Evolutionary conservation across 2,113 vertebrate genomes (phyloP).

Genomic region (Amphiprion percula): DNA sequence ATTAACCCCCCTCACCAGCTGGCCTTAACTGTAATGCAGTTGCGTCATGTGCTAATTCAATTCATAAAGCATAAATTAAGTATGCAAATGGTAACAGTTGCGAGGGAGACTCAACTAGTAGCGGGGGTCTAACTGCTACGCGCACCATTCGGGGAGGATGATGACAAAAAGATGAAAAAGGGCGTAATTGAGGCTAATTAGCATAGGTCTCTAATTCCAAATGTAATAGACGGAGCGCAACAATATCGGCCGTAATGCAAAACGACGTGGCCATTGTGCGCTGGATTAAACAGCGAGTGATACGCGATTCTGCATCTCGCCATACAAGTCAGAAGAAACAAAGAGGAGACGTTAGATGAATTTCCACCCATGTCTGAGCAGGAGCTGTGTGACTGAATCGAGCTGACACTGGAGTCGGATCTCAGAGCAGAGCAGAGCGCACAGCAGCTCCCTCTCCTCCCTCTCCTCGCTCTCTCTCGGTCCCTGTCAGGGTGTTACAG

Average conservation of each 20-base stretch:
- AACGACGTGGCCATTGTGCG: slow-evolving; percentile 75
- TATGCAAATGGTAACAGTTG: slow-evolving; percentile 64
- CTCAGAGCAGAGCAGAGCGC: slow-evolving; percentile 29
- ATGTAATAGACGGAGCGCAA: slow-evolving; percentile 61
- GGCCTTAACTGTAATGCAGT: slow-evolving; percentile 56
- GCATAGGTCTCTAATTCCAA: slow-evolving; percentile 68
- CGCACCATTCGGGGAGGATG: slow-evolving; percentile 52
- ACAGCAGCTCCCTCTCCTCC: slow-evolving; percentile 17
- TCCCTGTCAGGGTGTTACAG: slow-evolving; percentile 58
- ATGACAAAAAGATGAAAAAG: slow-evolving; percentile 71
- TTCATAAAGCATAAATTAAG: slow-evolving; percentile 72
- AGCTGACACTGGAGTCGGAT: slow-evolving; percentile 73
- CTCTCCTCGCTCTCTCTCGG: neutral
- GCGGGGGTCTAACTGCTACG: slow-evolving; percentile 52
- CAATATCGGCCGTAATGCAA: slow-evolving; percentile 69
- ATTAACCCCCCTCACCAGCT: slow-evolving; percentile 70
- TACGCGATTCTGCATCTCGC: slow-evolving; percentile 70
- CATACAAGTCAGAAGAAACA: slow-evolving; percentile 78
- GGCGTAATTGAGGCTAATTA: slow-evolving; percentile 73
- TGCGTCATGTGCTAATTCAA: slow-evolving; percentile 74
- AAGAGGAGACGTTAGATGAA: slow-evolving; percentile 74
- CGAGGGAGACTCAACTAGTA: slow-evolving; percentile 12
- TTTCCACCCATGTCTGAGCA: slow-evolving; percentile 78
- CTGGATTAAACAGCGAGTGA: slow-evolving; percentile 73
- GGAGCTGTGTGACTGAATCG: slow-evolving; percentile 80